Evolutionary conservation across 2,888 invertebrate species (phyloP), one percentile per base, ranked within the genome.

Genomic region (Macrophya alboannulata): DNA sequence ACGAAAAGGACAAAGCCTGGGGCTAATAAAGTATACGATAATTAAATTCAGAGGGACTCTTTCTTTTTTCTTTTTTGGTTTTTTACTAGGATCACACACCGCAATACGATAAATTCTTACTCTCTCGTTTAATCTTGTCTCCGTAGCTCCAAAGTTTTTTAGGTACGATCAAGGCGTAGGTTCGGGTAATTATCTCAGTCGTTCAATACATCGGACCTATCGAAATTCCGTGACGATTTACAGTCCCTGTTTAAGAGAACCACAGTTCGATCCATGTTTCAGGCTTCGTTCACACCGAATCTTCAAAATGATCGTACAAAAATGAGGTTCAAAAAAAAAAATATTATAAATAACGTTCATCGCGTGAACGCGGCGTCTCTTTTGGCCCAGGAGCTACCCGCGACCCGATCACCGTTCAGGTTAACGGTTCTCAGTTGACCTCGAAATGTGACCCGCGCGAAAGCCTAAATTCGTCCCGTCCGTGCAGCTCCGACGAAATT

Each of bases 361-460:
- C 68, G 68, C 37, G 68, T 37, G 68, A 68, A 68, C 62, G 62
- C 62, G 10, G 76, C 43, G 43, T 72, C 37, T 43, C 25, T 48
- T 48, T 76, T 25, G 55, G 77, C 25, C 77, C 77, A 55, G 77
- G 74, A 68, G 81, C 59, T 62, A 62, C 81, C 43, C 62, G 77
- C 51, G 81, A 62, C 45, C 62, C 62, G 81, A 81, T 62, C 81
- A 21, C 81, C 81, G 83, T 83, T 71, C 68, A 15, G 83, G 31
- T 83, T 83, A 83, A 83, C 83, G 83, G 83, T 83, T 83, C 68
- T 68, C 83, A 31, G 83, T 59, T 71, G 83, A 83, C 83, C 83
- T 83, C 83, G 48, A 83, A 83, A 68, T 68, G 68, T 83, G 83
- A 83, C 83, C 83, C 62, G 81, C 17, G 81, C 62, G 37, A 62